Base-by-base conservation (phyloP, 1,140 invertebrate genomes). In the Leptopilina clavipes region DNA sequence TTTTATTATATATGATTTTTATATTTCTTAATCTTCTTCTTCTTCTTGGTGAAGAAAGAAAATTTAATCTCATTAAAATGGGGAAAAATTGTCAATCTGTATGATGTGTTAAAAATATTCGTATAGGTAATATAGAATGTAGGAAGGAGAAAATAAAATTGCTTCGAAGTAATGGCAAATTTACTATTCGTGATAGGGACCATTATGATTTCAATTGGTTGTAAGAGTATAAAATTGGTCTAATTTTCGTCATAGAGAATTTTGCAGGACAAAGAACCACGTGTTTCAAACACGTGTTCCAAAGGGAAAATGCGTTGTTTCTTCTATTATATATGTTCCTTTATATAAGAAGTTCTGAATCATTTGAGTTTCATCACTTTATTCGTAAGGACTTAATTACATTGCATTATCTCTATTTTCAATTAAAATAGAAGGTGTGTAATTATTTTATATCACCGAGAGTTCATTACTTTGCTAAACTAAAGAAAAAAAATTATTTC, bases 231-330 rank as follows among this genome's bases (percentile, higher is more conserved):
- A 52, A 52, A 31, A 52, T 52, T 52, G 48, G 48, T 52, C 48
- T 52, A 52, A 52, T 52, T 52, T 52, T 52, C 48, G 14, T 17
- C 48, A n/a, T 52, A 52, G 2, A 52, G 22, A 17, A 7, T 52
- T 25, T 25, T 25, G 10, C 19, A 25, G 19, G 19, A 22, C 22
- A 25, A 59, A 59, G 22, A 65, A 12, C 25, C 10, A 65, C 19
- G 22, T 65, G 11, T 11, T n/a, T 65, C 11, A 65, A n/a, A n/a
- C 56, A 65, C 56, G 56, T 65, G 56, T n/a, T 1, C n/a, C 22
- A 25, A n/a, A 22, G 56, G 56, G 14, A 65, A 65, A 31, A 59
- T 59, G 25, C 56, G 25, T 25, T 65, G 56, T 65, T 31, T 65
- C 7, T 44, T 48, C 17, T 52, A n/a, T 52, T 17, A 17, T 31